Conservation (phyloP, 2,113 vertebrate genomes). For the Ictalurus furcatus region DNA sequence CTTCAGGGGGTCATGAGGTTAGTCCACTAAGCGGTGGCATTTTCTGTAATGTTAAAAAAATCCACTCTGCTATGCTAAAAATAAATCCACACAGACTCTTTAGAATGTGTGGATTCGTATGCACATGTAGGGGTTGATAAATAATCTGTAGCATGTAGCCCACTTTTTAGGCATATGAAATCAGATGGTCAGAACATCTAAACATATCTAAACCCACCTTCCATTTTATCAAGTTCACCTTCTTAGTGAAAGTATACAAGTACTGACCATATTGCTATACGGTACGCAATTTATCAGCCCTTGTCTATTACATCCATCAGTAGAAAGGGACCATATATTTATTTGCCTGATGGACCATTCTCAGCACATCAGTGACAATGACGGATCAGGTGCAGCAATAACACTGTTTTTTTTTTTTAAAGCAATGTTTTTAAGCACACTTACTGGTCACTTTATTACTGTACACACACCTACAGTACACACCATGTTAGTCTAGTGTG, state of each 20-base stretch:
- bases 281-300: background rate
- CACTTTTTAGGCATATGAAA: background rate
- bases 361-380: background rate
- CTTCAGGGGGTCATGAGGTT: constrained; percentile 17
- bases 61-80: background rate
- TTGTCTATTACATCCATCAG: background rate
- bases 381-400: background rate
- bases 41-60: constrained; percentile 13
- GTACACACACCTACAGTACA: background rate
- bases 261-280: background rate
- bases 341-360: background rate
- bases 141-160: background rate
- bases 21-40: constrained; percentile 14
- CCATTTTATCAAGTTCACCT: background rate
- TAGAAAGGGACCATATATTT: background rate
- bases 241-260: background rate
- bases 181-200: background rate
- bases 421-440: background rate
- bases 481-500: background rate
- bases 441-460: background rate
- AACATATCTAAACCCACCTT: background rate
- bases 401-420: background rate
- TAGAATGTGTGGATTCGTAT: background rate
- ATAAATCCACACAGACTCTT: background rate
- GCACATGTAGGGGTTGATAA: background rate